Base-by-base conservation (phyloP, 2,797 vertebrate species). In the Lacerta viridis region DNA sequence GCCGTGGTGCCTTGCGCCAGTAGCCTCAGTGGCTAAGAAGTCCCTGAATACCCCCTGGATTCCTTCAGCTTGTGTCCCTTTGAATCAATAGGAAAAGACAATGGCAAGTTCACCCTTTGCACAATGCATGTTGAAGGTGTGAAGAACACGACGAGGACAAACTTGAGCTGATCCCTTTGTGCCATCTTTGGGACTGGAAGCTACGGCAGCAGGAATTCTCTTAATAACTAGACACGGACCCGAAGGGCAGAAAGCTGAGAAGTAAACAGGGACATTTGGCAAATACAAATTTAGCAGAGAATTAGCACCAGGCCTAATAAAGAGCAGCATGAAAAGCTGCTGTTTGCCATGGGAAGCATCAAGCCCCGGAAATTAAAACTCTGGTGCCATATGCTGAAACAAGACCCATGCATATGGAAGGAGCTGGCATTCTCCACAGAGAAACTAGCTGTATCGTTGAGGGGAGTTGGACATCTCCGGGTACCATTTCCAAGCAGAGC, bases 341-440 rank as follows among this genome's bases (percentile, higher is more conserved):
- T 89, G 4, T 88, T 72, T 76, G 0, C 93, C 93, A 17, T 66
- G 88, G 25, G 86, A 86, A 11, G 74, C 8, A 6, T 76, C 33
- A 71, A 18, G 77, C 79, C 85, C 1, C 94, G 94, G 92, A 95
- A 95, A 96, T 95, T 88, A 95, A 92, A 92, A 87, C 7, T 68
- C 90, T 5, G 0, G n/a, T 85, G 0, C 92, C 94, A 93, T 95
- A 93, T 92, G 92, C 81, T 8, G 50, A 11, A 0, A 3, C 1
- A 55, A 41, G 41, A 64, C n/a, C 36, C 13, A 80, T 68, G 85
- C 69, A 75, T 25, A 2, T 85, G 87, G 75, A 84, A 92, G 84
- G 85, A 83, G 66, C 1, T 3, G 36, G 89, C 84, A 61, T 46
- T 64, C 15, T 2, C 25, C 29, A 23, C 29, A 33, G 55, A 79